phyloP scores from a whole-genome alignment of 2,888 invertebrate species.

The Stenodema calcarata region DNA sequence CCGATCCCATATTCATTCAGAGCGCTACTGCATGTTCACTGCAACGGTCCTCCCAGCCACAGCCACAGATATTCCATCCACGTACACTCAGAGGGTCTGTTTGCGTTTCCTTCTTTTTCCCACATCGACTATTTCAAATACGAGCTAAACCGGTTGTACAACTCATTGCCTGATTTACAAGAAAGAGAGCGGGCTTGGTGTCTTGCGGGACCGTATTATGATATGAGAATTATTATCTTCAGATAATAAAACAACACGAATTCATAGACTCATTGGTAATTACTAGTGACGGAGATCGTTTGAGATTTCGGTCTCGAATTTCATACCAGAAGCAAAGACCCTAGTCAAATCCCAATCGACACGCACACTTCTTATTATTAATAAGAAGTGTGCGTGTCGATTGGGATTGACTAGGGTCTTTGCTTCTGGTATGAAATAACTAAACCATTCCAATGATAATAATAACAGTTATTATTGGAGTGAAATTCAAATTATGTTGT shows the following conservation, averaged over 20 bases:
- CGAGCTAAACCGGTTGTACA: conserved; percentile 14
- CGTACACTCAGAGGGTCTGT: conserved; percentile 16
- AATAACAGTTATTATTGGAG: no score
- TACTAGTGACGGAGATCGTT: neutral
- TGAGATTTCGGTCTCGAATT: neutral
- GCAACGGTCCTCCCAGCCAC: neutral
- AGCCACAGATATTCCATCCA: neutral
- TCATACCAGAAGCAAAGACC: no score
- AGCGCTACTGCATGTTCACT: neutral
- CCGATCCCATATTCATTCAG: conserved; percentile 13
- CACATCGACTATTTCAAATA: neutral
- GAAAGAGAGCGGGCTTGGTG: neutral
- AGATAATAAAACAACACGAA: neutral
- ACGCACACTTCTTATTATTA: neutral
- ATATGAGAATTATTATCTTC: neutral
- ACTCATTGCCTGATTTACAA: neutral
- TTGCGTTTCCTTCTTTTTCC: conserved; percentile 6
- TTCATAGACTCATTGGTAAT: neutral
- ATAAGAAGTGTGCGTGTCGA: neutral
- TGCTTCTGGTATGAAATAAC: no score
- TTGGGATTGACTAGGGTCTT: neutral
- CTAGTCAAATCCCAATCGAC: neutral
- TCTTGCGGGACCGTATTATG: neutral
- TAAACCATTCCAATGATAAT: no score
- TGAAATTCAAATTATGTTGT: no score